Evolutionary conservation across 2,888 invertebrate genomes (phyloP).

Genomic region (Emesis furor): DNA sequence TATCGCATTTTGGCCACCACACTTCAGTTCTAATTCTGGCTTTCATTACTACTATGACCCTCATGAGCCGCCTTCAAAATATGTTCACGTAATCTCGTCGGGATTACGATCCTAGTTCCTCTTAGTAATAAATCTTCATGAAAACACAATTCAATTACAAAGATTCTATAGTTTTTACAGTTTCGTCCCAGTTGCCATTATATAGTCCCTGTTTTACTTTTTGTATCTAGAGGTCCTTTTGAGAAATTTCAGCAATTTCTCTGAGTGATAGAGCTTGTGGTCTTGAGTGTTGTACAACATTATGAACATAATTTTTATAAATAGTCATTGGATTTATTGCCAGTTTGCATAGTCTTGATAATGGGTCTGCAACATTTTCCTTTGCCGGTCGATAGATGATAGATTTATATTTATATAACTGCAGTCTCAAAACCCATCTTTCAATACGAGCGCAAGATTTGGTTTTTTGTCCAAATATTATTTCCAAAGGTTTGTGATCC

Average conservation of each 20-base stretch:
- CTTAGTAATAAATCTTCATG: conserved; percentile 10
- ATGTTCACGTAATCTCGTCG: neutral
- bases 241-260: neutral
- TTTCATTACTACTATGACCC: conserved; percentile 2
- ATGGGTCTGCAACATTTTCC: neutral
- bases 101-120: conserved; percentile 17
- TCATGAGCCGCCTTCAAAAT: neutral
- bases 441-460: conserved; percentile 78
- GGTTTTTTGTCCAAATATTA: conserved; percentile 58
- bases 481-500: no score
- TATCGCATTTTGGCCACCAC: conserved; percentile 9
- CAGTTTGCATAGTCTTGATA: neutral
- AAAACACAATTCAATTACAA: conserved; percentile 3
- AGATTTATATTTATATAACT: conserved; percentile 26
- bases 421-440: neutral
- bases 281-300: neutral
- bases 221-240: neutral
- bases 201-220: conserved; percentile 9
- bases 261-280: neutral
- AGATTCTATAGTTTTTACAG: conserved; percentile 15
- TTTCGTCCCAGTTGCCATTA: conserved; percentile 2
- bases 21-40: neutral
- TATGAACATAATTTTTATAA: neutral
- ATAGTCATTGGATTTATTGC: neutral
- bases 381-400: no score